Base-by-base conservation (phyloP, 2,888 invertebrate species). In the Troides oblongomaculatus region DNA sequence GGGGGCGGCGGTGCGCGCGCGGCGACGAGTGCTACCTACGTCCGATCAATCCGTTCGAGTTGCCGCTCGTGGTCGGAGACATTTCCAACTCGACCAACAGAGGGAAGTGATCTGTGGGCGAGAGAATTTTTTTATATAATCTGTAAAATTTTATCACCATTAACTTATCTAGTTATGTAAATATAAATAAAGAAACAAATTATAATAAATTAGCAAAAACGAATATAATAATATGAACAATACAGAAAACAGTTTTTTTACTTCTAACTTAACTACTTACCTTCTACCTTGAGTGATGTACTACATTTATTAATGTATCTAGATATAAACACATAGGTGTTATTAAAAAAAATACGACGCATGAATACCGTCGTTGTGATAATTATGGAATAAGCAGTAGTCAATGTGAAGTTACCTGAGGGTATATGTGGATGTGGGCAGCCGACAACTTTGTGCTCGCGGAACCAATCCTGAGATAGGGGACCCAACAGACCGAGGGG, bases 381-480 rank as follows among this genome's bases (percentile, higher is more conserved):
- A 12, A 18, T 50, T 50, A 17, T 50, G 18, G 17, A 5, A 50
- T 17, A 50, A 50, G 17, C 5, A 14, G 18, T 18, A 50, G 50
- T 50, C 5, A 14, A 18, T 18, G 50, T 14, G 14, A 18, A 18
- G 25, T 84, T 80, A 95, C 95, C 95, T 84, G 98, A 99, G 80
- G 98, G 99, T 93, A 99, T 96, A 88, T 98, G 98, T 69, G 99
- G 99, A 93, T 99, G 99, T 18, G 99, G 99, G 89, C 99, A 99
- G 75, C 99, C 99, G 73, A 98, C 96, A 72, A 99, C 97, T 93
- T 99, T 99, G 93, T 99, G 98, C 81, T 98, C 97, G 79, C 96
- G 95, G 88, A 97, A 94, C 98, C 98, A 99, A 73, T 97, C 97
- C 78, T 96, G 95, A 73, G 99, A 98, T 70, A 99, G 93, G 1